phyloP scores from a whole-genome alignment of 2,888 invertebrate species.

The Eupithecia subfuscata region DNA sequence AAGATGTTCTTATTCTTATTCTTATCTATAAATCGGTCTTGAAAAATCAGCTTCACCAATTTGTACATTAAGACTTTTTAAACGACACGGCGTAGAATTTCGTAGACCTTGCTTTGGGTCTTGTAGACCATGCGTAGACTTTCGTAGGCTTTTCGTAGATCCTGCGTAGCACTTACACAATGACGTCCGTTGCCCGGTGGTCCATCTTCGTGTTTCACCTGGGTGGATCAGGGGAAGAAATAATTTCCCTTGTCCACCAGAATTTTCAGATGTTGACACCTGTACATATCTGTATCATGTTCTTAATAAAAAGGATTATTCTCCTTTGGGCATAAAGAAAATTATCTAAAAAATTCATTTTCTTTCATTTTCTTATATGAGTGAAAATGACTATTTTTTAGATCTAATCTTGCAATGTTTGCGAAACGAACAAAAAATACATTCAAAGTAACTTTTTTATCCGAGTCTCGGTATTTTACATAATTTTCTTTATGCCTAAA shows the following conservation, averaged over 20 bases:
- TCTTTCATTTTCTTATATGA: no score
- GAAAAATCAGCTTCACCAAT: no score
- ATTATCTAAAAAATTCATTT: no score
- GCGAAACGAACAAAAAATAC: neutral
- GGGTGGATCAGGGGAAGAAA: no score
- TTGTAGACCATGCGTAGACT: neutral
- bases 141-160: neutral
- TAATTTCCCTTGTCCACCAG: no score
- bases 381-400: neutral
- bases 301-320: no score
- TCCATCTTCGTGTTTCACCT: no score
- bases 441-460: neutral
- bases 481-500: neutral
- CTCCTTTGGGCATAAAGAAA: no score
- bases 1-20: no score
- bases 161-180: neutral
- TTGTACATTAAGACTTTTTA: neutral
- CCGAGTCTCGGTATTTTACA: neutral
- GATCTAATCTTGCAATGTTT: neutral
- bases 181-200: neutral
- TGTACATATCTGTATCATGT: no score
- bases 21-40: no score
- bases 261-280: no score
- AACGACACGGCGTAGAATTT: neutral
- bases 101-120: neutral